These are phyloP conservation scores for Callorhinus ursinus DNA, from an alignment of 2,113 vertebrate species.

Conservation along the genomic window DNA sequence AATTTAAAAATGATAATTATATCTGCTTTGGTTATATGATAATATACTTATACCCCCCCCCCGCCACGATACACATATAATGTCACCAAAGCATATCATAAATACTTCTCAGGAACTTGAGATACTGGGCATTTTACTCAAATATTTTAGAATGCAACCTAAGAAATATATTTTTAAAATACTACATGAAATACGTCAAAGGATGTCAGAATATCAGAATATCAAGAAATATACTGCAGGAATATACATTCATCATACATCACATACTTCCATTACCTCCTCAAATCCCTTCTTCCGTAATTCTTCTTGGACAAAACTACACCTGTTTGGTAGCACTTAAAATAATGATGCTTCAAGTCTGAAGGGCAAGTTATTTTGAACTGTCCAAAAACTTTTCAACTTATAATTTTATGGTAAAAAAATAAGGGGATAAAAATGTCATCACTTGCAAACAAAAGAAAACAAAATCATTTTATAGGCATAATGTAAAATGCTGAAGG, in stretches of 20 bases:
- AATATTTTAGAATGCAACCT: neutral
- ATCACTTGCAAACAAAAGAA: neutral
- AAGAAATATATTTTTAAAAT: neutral
- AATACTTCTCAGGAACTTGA: neutral
- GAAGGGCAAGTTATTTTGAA: neutral
- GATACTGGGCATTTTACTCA: neutral
- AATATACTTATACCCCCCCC: neutral
- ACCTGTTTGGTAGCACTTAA: neutral
- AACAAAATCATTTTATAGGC: neutral
- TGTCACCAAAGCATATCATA: neutral
- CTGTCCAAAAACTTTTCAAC: neutral
- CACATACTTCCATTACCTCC: neutral
- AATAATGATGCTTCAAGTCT: neutral
- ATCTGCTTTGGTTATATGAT: neutral
- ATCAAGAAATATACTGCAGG: neutral
- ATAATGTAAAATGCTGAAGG: neutral
- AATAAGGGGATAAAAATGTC: neutral
- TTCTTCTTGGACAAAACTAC: neutral
- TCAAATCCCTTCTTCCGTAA: neutral
- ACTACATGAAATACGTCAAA: neutral
- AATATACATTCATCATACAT: neutral
- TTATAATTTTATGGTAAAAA: constrained; percentile 23
- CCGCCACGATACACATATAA: neutral
- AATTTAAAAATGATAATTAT: neutral
- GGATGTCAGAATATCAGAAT: neutral